Conservation (phyloP, 2,797 vertebrate genomes). For the Coluber constrictor region DNA sequence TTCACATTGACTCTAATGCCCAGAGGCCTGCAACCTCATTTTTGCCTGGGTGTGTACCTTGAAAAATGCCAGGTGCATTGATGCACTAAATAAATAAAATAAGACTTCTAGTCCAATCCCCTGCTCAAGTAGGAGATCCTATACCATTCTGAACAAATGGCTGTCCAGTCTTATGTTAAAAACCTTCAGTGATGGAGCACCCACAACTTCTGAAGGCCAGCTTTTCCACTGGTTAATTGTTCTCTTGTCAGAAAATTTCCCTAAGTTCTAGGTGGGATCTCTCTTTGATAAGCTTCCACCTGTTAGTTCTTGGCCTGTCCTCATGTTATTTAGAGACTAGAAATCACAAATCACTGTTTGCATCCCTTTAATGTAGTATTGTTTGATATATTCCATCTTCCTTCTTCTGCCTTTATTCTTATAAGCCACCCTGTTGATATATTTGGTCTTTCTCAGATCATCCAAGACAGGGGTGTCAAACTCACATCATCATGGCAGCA, state of each 20-base stretch:
- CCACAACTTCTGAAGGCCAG: too few relatives aligned
- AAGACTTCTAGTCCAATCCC: too few relatives aligned
- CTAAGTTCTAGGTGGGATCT: not conserved
- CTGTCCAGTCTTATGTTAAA: not conserved
- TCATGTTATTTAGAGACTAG: not conserved
- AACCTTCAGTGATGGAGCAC: too few relatives aligned
- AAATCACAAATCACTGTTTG: not conserved
- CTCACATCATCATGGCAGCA: too few relatives aligned
- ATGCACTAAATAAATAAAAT: not conserved
- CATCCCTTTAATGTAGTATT: not conserved
- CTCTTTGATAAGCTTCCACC: not conserved
- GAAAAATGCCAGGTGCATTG: not conserved
- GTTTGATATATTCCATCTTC: not conserved
- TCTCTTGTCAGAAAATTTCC: too few relatives aligned
- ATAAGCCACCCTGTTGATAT: not conserved
- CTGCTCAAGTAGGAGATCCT: too few relatives aligned
- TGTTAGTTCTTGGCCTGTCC: not conserved
- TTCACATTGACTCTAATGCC: not conserved
- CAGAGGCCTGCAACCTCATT: too few relatives aligned
- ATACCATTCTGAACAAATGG: not conserved
- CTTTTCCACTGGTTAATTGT: too few relatives aligned
- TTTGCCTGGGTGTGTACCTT: not conserved
- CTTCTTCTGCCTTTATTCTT: not conserved
- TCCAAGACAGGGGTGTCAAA: conserved; percentile 63
- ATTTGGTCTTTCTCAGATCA: conserved; percentile 65